Base-by-base conservation (phyloP, 2,797 vertebrate genomes). In the Yasuhikotakia modesta region DNA sequence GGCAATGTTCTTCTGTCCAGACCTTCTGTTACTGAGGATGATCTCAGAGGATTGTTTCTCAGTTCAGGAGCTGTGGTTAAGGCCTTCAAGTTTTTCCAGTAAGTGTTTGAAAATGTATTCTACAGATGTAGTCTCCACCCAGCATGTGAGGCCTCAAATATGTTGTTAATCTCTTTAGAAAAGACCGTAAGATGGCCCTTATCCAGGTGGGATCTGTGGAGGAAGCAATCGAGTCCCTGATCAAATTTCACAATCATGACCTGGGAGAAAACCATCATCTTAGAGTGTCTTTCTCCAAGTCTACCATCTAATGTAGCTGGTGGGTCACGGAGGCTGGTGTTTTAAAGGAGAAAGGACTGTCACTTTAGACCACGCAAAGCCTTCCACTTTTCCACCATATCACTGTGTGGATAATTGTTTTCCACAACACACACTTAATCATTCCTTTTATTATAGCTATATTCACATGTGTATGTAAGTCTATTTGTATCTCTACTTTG, bases 11-110 rank as follows among this genome's bases (percentile, higher is more conserved):
- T 57, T 69, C 71, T 73, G 60, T 77, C 22, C 78, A 99, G 97
- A 84, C 96, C 96, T 21, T 93, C 95, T 2, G 91, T 98, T 85
- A 92, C 94, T 1, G 97, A 98, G 90, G 97, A 98, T 0, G 96
- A 99, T 66, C 94, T 99, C 75, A 95, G 93, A 90, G 92, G 91
- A 57, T 92, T 99, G 14, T 99, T 99, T 85, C 93, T 91, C 57
- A 95, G 93, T 88, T 95, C 95, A 22, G 95, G 95, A 64, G 94
- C 94, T 22, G 91, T 95, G 32, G 97, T 99, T 76, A 99, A 97
- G 80, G 97, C 95, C 76, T 99, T 99, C 92, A 99, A 98, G 88
- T 99, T 98, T 93, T 99, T 98, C 94, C 97, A 98, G 97, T 99
- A 91, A 94, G 97, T 35, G 2, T 2, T 71, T 5, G 11, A 13